Conservation (phyloP, 2,888 invertebrate species). For the Tigriopus californicus region DNA sequence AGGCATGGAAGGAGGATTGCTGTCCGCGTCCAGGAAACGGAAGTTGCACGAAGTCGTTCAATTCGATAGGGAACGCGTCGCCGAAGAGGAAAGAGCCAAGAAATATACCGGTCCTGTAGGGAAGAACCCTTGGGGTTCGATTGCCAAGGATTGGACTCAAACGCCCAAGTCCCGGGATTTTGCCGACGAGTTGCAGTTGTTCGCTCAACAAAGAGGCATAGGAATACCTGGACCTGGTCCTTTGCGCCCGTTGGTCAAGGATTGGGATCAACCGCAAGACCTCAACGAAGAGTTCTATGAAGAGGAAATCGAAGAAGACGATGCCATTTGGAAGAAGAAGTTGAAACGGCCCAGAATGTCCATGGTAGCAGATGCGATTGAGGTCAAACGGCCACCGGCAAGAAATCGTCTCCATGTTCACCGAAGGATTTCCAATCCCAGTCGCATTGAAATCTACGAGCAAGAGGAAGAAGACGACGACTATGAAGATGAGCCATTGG, state of each 20-base stretch:
- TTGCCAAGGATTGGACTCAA: slow-evolving; percentile 6
- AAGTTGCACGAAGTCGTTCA: background rate
- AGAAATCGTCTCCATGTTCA: too few relatives aligned
- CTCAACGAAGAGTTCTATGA: background rate
- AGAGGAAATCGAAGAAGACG: background rate
- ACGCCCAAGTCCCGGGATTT: background rate
- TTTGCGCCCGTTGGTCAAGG: background rate
- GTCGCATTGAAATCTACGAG: too few relatives aligned
- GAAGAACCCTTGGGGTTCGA: slow-evolving; percentile 7
- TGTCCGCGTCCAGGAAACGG: background rate
- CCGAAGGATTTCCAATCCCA: too few relatives aligned
- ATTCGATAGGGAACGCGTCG: background rate
- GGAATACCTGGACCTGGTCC: slow-evolving; percentile 1
- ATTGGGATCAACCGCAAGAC: background rate
- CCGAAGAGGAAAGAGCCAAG: background rate
- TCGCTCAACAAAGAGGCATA: background rate
- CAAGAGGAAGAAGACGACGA: too few relatives aligned
- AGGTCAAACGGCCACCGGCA: background rate
- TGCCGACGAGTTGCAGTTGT: background rate
- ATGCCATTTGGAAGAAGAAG: background rate
- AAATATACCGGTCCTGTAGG: slow-evolving; percentile 7
- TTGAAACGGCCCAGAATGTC: slow-evolving; percentile 1
- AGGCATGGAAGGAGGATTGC: slow-evolving; percentile 4
- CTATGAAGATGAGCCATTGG: too few relatives aligned
- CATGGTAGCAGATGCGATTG: slow-evolving; percentile 1